These are phyloP conservation scores for Chironomus striatipennis DNA, from an alignment of 1,140 invertebrate genomes.

Conservation along the genomic window DNA sequence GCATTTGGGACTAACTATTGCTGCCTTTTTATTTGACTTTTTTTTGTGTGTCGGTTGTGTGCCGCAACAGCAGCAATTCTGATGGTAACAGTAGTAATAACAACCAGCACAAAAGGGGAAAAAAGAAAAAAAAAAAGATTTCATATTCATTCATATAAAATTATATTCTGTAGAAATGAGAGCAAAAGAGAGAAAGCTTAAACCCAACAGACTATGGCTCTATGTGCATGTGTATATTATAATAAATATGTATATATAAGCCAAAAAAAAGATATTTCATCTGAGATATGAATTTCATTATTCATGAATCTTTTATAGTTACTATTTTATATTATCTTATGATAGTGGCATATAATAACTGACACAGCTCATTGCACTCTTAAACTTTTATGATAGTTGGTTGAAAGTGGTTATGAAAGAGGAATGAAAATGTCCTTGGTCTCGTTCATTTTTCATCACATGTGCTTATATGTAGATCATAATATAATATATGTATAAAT, in stretches of 20 bases:
- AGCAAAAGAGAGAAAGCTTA: neutral
- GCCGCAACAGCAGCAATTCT: too few species aligned
- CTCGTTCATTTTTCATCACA: neutral
- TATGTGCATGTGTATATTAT: neutral
- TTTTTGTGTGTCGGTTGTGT: too few species aligned
- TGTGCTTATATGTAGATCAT: neutral
- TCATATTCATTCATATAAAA: neutral
- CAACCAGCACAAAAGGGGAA: neutral
- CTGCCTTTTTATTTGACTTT: too few species aligned
- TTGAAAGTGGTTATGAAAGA: neutral
- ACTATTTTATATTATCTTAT: neutral
- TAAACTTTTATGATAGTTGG: neutral
- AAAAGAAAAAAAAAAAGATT: neutral
- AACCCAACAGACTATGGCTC: neutral
- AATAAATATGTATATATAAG: neutral
- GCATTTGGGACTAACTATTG: too few species aligned
- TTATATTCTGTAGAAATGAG: neutral
- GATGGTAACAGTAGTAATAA: too few species aligned
- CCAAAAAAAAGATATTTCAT: neutral
- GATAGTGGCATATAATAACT: neutral
- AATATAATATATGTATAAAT: too few species aligned
- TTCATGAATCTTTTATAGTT: conserved; percentile 6
- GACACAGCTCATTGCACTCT: conserved; percentile 11
- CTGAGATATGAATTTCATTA: conserved; percentile 9
- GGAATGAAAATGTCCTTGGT: neutral